A percentile compares a stretch with the other conserved stretches of the same genome.
Conservation (phyloP, 2,113 vertebrate genomes). For the Dasypus novemcinctus region DNA sequence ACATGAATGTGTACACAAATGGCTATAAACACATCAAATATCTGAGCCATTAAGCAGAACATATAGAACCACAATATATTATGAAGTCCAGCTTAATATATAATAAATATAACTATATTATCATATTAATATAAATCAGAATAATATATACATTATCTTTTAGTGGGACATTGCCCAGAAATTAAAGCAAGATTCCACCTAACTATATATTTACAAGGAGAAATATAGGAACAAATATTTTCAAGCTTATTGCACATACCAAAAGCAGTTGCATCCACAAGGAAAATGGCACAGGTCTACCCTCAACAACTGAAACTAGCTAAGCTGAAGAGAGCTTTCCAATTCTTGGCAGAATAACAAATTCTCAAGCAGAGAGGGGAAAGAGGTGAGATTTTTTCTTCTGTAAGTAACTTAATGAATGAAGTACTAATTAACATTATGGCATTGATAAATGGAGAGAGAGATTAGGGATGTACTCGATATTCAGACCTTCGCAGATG, state of each 20-base stretch:
- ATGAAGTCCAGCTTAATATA: background rate
- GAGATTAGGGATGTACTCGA: constrained; percentile 92
- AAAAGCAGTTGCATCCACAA: constrained; percentile 73
- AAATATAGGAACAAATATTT: constrained; percentile 70
- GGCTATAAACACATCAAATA: background rate
- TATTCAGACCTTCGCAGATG: constrained; percentile 89
- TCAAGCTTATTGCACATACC: constrained; percentile 17
- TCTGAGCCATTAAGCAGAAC: constrained; percentile 49
- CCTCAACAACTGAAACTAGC: constrained; percentile 76
- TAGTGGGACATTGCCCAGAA: constrained; percentile 6
- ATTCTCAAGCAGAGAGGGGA: constrained; percentile 82
- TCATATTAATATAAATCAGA: background rate
- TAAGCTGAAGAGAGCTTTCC: constrained; percentile 77
- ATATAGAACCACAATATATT: background rate
- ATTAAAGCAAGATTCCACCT: constrained; percentile 75
- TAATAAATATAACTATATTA: background rate
- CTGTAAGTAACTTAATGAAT: constrained; percentile 94
- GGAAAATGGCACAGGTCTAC: constrained; percentile 77
- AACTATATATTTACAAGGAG: constrained; percentile 54
- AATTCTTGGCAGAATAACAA: constrained; percentile 82
- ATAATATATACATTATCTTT: background rate
- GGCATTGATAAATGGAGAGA: constrained; percentile 96
- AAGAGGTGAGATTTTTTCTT: constrained; percentile 86
- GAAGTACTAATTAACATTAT: constrained; percentile 96
- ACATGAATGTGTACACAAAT: background rate